A percentile compares a stretch with the other conserved stretches of the same genome.
These are phyloP conservation scores for Solenodon paradoxus DNA, from an alignment of 2,113 vertebrate genomes.

Conservation along the genomic window DNA sequence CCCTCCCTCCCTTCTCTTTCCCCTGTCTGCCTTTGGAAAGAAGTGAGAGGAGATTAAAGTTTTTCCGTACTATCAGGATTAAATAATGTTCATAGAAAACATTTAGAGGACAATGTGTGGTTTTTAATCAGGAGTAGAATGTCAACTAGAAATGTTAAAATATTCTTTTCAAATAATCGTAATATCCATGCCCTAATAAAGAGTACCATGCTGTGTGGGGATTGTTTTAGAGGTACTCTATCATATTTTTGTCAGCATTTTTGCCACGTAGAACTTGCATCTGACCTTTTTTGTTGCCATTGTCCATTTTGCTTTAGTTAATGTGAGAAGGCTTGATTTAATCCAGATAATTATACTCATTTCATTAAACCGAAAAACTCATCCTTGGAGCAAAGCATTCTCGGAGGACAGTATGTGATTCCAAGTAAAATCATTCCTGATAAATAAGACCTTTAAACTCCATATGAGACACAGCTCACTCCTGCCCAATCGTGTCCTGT, in stretches of 20 bases:
- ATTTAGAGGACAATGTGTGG: neutral
- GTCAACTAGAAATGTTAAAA: constrained; percentile 17
- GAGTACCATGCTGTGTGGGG: neutral
- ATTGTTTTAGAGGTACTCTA: constrained; percentile 11
- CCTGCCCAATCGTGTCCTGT: neutral
- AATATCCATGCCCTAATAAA: neutral
- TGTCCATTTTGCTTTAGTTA: constrained; percentile 32
- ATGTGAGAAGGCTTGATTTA: neutral
- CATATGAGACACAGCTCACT: neutral
- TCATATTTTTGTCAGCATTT: neutral
- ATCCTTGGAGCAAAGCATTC: neutral
- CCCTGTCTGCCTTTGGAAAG: neutral
- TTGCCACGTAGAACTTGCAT: neutral
- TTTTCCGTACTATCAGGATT: neutral
- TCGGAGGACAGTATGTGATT: constrained; percentile 14
- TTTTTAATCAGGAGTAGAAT: neutral
- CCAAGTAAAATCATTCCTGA: constrained; percentile 25
- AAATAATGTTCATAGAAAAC: neutral
- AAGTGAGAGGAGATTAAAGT: neutral
- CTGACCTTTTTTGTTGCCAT: neutral
- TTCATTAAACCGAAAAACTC: constrained; percentile 2
- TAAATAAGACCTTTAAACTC: neutral
- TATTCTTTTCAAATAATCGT: constrained; percentile 15
- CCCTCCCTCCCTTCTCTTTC: neutral
- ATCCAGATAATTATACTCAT: neutral